Evolutionary conservation across 2,888 invertebrate species (phyloP), one percentile per base, ranked within the genome.

Genomic region (Pseudoips prasinana): DNA sequence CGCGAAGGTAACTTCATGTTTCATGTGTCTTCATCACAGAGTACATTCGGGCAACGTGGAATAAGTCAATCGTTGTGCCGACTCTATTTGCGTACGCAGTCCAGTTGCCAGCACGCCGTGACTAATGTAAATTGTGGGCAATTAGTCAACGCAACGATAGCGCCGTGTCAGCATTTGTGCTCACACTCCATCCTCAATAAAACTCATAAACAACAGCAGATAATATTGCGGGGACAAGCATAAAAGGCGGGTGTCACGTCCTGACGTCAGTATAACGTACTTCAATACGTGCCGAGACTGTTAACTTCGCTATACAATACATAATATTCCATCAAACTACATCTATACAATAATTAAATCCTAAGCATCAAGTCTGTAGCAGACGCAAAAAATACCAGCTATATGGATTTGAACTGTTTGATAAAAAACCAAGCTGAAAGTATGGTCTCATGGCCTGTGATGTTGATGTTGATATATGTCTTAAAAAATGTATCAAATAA

Each of bases 91-190:
- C 74, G 82, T 78, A 65, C 67, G 55, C 66, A 53, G 60, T 61
- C 50, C 62, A 64, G 58, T 60, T 64, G 72, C 64, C 69, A 62
- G 72, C 58, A 60, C 58, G 54, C 46, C 54, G 68, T 72, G 73
- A 73, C 70, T 77, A 76, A 82, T 77, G 79, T 77, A 73, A 79
- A 14, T 14, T 5, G 14, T 14, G 2, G 3, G 76, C 80, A 82
- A 83, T 83, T 80, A 82, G 77, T 81, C 80, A 78, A 80, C 66
- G 63, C 63, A 62, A 70, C 68, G 68, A 70, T 72, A 80, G 58
- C 64, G 72, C 70, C 51, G 53, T 70, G 71, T 77, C 78, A 78
- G 78, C 73, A 70, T 73, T 66, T 67, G 58, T 55, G 59, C 49
- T 53, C 46, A 50, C 49, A 63, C 38, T 58, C 49, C 35, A 53